A percentile compares a stretch with the other conserved stretches of the same genome.
Evolutionary conservation across 2,888 invertebrate species (phyloP).

Genomic region (Isoperla grammatica): DNA sequence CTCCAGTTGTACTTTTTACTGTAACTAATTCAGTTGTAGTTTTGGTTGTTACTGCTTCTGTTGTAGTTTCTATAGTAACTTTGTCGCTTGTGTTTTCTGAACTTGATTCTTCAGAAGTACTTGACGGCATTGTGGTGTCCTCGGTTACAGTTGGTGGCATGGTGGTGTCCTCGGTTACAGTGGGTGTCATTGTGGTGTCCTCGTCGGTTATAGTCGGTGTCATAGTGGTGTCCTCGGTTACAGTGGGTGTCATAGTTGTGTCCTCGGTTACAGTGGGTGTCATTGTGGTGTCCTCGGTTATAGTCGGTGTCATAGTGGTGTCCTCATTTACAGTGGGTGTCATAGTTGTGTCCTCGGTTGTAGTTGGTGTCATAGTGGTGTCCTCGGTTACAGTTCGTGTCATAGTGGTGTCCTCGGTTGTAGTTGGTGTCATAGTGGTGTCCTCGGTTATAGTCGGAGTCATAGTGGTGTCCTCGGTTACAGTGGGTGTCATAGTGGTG

Average conservation of each 20-base stretch:
- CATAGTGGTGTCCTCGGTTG: neutral
- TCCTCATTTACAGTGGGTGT: neutral
- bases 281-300: neutral
- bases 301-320: neutral
- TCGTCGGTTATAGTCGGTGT: neutral
- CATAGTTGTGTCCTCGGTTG: neutral
- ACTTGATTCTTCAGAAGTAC: neutral
- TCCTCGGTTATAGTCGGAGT: too few relatives aligned
- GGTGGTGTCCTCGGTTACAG: neutral
- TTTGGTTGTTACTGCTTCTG: neutral
- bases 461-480: neutral
- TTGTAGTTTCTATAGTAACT: neutral
- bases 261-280: neutral
- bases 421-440: conserved; percentile 1
- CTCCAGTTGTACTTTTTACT: too few relatives aligned
- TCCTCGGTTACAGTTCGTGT: neutral
- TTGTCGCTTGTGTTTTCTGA: neutral
- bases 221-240: too few relatives aligned
- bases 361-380: neutral
- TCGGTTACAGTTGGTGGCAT: neutral
- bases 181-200: neutral
- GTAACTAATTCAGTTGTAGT: neutral
- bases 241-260: neutral
- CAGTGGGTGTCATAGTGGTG: neutral
- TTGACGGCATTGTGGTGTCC: neutral